These are phyloP conservation scores for Autographa pulchrina DNA, from an alignment of 2,888 invertebrate species.

Conservation along the genomic window DNA sequence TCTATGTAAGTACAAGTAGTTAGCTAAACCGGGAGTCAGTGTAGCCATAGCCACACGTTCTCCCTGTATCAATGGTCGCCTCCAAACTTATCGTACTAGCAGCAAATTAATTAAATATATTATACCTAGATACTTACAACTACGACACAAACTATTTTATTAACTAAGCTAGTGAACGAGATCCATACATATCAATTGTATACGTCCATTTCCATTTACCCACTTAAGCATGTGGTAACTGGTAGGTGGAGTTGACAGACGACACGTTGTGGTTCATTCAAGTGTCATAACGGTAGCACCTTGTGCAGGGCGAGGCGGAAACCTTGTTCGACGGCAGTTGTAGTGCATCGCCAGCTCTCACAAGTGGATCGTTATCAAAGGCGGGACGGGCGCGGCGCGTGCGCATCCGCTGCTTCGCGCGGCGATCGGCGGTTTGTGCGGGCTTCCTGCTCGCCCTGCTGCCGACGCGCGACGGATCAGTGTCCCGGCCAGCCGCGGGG, in stretches of 20 bases:
- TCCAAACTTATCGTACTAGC: constrained; percentile 10
- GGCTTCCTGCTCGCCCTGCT: constrained; percentile 45
- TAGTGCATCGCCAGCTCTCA: constrained; percentile 31
- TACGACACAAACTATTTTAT: neutral
- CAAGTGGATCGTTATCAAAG: constrained; percentile 34
- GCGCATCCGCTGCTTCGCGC: constrained; percentile 57
- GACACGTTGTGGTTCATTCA: neutral
- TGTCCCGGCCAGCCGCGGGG: too few species aligned
- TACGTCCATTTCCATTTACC: neutral
- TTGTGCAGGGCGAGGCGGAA: constrained; percentile 45
- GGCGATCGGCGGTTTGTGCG: constrained; percentile 21
- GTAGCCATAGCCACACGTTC: constrained; percentile 11
- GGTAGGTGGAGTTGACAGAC: neutral
- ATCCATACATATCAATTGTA: too few species aligned
- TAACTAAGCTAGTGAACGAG: too few species aligned
- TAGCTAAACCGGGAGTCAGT: neutral
- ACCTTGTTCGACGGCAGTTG: constrained; percentile 36
- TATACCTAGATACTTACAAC: neutral
- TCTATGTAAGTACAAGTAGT: too few species aligned
- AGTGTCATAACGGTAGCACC: constrained; percentile 30
- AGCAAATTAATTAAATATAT: neutral
- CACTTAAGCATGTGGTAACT: too few species aligned
- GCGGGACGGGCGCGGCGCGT: constrained; percentile 16
- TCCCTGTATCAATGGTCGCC: constrained; percentile 13
- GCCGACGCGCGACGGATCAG: constrained; percentile 20